phyloP scores from a whole-genome alignment of 2,797 vertebrate genomes.

The Microchirus variegatus region DNA sequence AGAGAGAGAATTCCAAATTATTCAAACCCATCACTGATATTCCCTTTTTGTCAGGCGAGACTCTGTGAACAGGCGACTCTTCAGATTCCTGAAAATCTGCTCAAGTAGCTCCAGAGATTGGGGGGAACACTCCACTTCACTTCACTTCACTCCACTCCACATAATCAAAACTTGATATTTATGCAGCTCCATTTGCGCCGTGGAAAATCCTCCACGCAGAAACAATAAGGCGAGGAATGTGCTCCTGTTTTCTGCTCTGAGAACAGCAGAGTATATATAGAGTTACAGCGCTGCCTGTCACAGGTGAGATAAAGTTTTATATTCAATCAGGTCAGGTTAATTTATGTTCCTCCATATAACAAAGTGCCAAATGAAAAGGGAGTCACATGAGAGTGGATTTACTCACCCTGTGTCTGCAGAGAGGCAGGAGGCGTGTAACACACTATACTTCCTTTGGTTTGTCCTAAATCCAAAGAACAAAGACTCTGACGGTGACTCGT shows the following conservation, averaged over 20 bases:
- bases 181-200: slow-evolving; percentile 25
- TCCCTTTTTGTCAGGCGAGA: slow-evolving; percentile 29
- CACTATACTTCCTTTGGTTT: slow-evolving; percentile 43
- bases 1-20: slow-evolving; percentile 5
- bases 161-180: slow-evolving; percentile 49
- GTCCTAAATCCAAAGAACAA: slow-evolving; percentile 57
- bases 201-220: slow-evolving; percentile 46
- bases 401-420: slow-evolving; percentile 18
- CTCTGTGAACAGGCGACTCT: slow-evolving; percentile 36
- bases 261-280: slow-evolving; percentile 1
- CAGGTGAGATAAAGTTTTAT: slow-evolving; percentile 29
- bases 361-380: slow-evolving; percentile 37
- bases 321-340: slow-evolving; percentile 45
- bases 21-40: slow-evolving; percentile 4
- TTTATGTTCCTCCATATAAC: slow-evolving; percentile 40
- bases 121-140: slow-evolving; percentile 3
- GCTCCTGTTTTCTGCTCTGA: slow-evolving; percentile 28
- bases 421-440: slow-evolving; percentile 50
- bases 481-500: slow-evolving; percentile 28
- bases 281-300: slow-evolving; percentile 8
- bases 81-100: slow-evolving; percentile 55
- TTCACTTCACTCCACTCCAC: slow-evolving; percentile 9
- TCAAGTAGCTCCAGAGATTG: slow-evolving; percentile 41
- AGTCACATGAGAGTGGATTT: slow-evolving; percentile 22
- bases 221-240: slow-evolving; percentile 51